Evolutionary conservation across 2,797 vertebrate genomes (phyloP), one percentile per base, ranked within the genome.

Genomic region (Platyrinchus mystaceus): DNA sequence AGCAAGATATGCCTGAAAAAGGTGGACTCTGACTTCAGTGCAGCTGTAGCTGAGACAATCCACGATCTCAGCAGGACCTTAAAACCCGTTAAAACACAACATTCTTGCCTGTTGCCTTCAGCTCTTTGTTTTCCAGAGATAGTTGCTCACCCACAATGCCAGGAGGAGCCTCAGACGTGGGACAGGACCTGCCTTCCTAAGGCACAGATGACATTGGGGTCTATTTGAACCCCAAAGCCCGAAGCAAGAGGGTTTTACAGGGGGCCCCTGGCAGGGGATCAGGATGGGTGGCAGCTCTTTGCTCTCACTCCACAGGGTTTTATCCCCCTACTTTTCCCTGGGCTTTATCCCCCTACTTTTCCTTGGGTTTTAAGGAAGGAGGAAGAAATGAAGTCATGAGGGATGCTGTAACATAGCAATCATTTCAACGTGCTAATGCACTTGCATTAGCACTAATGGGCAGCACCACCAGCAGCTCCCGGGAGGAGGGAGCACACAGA

Each of bases 381-480:
- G 14, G 87, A 70, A 92, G 82, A 26, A 24, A 50, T 7, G 41
- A 70, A 84, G 59, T 39, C 71, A 53, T 28, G 64, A 2, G 85
- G 73, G 90, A 66, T 46, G 83, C 82, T 59, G 80, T 27, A 30
- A 32, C 62, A 13, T 62, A 94, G 83, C 83, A 82, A 93, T 76
- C 93, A 83, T 90, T 70, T 64, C 59, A 9, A 22, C 1, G 80
- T 60, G 90, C 88, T 84, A 68, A 93, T 79, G 88, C 23, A 21
- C 71, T 67, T 43, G 70, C 94, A 94, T 95, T 92, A 92, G 84
- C 2, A 10, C 78, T 95, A 87, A 95, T 90, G 92, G 90, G 90
- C 59, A 53, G 63, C 32, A 60, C 85, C 68, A 69, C 9, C 84
- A 46, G 71, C 87, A 18, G 79, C 76, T 87, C 82, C 24, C 3